phyloP scores from a whole-genome alignment of 2,797 vertebrate genomes.

The Artibeus lituratus region DNA sequence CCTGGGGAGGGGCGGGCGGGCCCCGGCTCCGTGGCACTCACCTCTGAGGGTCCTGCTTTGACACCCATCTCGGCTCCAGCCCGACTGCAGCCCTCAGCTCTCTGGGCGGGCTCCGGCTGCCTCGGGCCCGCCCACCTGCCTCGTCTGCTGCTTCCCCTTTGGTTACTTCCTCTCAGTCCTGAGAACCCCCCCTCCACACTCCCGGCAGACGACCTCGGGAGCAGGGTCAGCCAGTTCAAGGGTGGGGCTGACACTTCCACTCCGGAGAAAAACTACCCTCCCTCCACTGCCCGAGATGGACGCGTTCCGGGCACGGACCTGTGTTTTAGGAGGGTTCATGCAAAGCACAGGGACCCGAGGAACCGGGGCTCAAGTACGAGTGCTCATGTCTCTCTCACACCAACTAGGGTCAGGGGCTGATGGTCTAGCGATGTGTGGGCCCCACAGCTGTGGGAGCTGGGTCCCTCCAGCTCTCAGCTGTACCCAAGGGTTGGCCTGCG shows the following conservation, averaged over 20 bases:
- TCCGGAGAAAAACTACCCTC: not conserved
- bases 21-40: not conserved
- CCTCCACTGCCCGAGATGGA: fast-evolving
- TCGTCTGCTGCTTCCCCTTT: not conserved
- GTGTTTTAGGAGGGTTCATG: fast-evolving
- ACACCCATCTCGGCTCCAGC: not conserved
- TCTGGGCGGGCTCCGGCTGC: fast-evolving
- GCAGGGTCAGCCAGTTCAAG: not conserved
- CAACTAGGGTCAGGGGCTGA: not conserved
- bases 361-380: fast-evolving
- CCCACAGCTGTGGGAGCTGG: fast-evolving
- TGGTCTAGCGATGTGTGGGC: fast-evolving
- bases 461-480: not conserved
- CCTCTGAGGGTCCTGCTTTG: not conserved
- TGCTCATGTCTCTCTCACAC: fast-evolving
- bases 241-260: not conserved
- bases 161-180: slow-evolving; percentile 22
- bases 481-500: too few relatives aligned
- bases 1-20: fast-evolving
- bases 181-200: not conserved
- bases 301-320: not conserved
- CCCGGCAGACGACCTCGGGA: not conserved
- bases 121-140: not conserved
- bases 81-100: not conserved
- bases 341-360: not conserved